Conservation (phyloP, 2,113 vertebrate genomes). For the Labeo catla region DNA sequence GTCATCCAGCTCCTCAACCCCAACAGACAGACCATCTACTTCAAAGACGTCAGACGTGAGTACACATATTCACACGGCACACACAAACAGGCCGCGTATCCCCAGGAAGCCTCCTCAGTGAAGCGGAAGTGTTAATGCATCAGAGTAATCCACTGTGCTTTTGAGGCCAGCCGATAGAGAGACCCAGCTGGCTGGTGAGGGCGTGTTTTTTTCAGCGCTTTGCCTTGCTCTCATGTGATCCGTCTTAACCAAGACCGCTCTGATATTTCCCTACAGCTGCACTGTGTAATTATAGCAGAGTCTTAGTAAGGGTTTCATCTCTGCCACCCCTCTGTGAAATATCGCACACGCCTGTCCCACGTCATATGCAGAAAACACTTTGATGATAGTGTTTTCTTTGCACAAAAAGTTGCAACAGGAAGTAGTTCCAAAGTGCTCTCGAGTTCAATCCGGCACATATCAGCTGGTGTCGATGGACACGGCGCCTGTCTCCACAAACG, state of each 20-base stretch:
- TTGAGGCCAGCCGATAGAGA: conserved; percentile 43
- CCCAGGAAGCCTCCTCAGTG: background rate
- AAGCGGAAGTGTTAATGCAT: conserved; percentile 25
- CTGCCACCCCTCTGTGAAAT: conserved; percentile 48
- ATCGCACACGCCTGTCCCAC: conserved; percentile 14
- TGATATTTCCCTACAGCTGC: conserved; percentile 64
- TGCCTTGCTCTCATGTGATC: conserved; percentile 73
- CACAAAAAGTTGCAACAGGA: conserved; percentile 30
- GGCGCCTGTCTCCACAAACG: background rate
- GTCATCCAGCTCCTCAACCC: conserved; percentile 98
- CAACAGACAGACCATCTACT: conserved; percentile 95
- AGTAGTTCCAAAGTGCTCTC: conserved; percentile 39
- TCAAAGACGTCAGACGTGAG: conserved; percentile 93
- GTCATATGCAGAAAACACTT: conserved; percentile 31
- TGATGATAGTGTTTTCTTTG: conserved; percentile 10
- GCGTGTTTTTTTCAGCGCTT: conserved; percentile 60
- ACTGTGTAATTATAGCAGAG: conserved; percentile 69
- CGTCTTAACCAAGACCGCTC: conserved; percentile 51
- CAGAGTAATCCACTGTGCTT: conserved; percentile 46
- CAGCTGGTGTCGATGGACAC: background rate
- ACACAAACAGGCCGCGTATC: conserved; percentile 1
- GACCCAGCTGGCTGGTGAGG: conserved; percentile 67
- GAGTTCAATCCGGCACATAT: conserved; percentile 27
- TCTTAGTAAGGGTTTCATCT: conserved; percentile 59
- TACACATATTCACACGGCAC: conserved; percentile 56